Evolutionary conservation across 2,888 invertebrate genomes (phyloP).

Genomic region (Orchesellides sinensis): DNA sequence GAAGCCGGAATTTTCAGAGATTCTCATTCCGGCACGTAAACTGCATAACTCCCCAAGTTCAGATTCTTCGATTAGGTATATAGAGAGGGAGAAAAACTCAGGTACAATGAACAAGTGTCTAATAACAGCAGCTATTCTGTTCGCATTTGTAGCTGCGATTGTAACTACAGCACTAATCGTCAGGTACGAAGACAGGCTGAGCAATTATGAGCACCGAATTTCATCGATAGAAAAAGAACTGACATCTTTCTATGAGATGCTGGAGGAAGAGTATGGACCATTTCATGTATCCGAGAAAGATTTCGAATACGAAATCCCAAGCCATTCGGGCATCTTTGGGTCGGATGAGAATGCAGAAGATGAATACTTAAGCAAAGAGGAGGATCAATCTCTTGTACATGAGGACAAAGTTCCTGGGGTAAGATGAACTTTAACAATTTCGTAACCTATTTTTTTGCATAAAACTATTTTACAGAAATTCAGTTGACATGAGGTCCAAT

Average conservation of each 20-base stretch:
- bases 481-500: too few species aligned
- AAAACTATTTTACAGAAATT: too few species aligned
- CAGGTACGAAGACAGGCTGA: conserved; percentile 69
- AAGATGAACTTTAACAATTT: conserved; percentile 5
- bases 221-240: conserved; percentile 66
- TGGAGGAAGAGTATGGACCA: conserved; percentile 58
- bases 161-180: conserved; percentile 64
- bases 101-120: conserved; percentile 64
- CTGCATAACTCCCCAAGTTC: conserved; percentile 46
- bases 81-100: conserved; percentile 38
- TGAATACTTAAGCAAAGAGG: conserved; percentile 67
- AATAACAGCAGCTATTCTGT: conserved; percentile 55
- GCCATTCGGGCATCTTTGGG: conserved; percentile 25
- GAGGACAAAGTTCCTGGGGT: conserved; percentile 66
- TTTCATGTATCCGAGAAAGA: conserved; percentile 51
- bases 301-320: conserved; percentile 60
- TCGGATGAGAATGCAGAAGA: conserved; percentile 58
- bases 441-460: too few species aligned
- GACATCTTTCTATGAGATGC: conserved; percentile 41
- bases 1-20: conserved; percentile 73
- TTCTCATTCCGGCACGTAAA: conserved; percentile 67
- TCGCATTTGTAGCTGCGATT: conserved; percentile 67
- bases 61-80: conserved; percentile 37
- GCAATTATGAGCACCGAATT: conserved; percentile 65
- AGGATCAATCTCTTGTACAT: conserved; percentile 8